These are phyloP conservation scores for Ormyrus labotus DNA, from an alignment of 2,888 invertebrate species.

Conservation along the genomic window DNA sequence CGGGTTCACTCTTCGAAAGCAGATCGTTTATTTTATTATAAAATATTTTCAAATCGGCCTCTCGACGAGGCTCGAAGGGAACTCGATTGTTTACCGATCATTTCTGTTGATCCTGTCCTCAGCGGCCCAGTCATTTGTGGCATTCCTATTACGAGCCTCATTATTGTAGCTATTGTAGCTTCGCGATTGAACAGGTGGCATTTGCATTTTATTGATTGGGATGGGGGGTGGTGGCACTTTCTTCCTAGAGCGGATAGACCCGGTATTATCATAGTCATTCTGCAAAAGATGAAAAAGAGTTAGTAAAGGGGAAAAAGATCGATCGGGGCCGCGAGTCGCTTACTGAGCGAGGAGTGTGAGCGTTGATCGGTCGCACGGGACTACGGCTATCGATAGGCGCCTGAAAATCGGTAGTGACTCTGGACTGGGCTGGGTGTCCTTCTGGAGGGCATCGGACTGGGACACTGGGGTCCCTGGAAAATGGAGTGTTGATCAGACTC, in stretches of 20 bases:
- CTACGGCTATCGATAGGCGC: slow-evolving; percentile 63
- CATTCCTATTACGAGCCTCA: slow-evolving; percentile 61
- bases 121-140: slow-evolving; percentile 64
- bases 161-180: slow-evolving; percentile 63
- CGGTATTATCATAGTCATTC: slow-evolving; percentile 79
- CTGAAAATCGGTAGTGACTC: slow-evolving; percentile 61
- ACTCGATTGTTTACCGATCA: slow-evolving; percentile 64
- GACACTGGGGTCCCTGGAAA: slow-evolving; percentile 73
- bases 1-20: slow-evolving; percentile 76
- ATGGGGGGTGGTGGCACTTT: slow-evolving; percentile 70
- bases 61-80: neutral
- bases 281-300: slow-evolving; percentile 56
- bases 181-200: slow-evolving; percentile 56
- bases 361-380: slow-evolving; percentile 63
- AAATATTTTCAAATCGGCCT: neutral
- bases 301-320: neutral
- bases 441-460: slow-evolving; percentile 70
- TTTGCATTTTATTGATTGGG: slow-evolving; percentile 64
- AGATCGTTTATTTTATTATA: neutral
- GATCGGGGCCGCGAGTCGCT: slow-evolving; percentile 54
- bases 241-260: slow-evolving; percentile 79
- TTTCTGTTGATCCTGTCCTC: slow-evolving; percentile 67
- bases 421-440: slow-evolving; percentile 60
- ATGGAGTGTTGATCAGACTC: slow-evolving; percentile 75
- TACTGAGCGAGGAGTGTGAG: slow-evolving; percentile 67